Evolutionary conservation across 2,888 invertebrate genomes (phyloP), one percentile per base, ranked within the genome.

Genomic region (Spatulosminthurus flaviceps): DNA sequence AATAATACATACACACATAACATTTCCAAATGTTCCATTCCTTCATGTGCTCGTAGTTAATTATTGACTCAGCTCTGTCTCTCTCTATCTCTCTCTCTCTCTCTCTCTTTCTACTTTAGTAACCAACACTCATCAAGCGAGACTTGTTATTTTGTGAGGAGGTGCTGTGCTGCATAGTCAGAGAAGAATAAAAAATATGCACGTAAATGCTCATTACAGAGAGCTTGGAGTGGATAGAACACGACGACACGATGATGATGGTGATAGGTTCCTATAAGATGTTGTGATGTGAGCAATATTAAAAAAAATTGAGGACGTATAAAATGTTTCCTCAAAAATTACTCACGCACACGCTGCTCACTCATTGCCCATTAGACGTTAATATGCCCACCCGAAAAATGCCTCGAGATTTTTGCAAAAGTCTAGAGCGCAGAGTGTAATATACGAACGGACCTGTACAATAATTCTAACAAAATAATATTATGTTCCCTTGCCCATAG

Each of bases 341-440:
- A 61, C 61, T 51, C 74, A 61, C 28, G 29, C 61, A n/a, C n/a
- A 74, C 34, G 24, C 9, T 51, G 28, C 29, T 21, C 19, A 24
- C 13, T 72, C 43, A 13, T n/a, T 24, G 7, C 43, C 43, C 64
- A 64, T 64, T 64, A 64, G 5, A 72, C 24, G 42, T 24, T 43
- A 26, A 42, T 24, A n/a, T 75, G 75, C 75, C 76, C 76, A 76
- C 76, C 76, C 76, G 76, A 76, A 76, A 76, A 76, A 22, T 67
- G 76, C 76, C 76, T 76, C 67, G 26, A 76, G 76, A 76, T 76
- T 76, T 76, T 76, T 67, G 66, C 66, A 64, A 76, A 76, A 64
- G 2, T n/a, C n/a, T n/a, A n/a, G n/a, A n/a, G n/a, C n/a, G n/a
- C n/a, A n/a, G n/a, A n/a, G n/a, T n/a, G n/a, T n/a, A n/a, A n/a